Evolutionary conservation across 2,113 vertebrate genomes (phyloP).

Genomic region (Urocynchramus pylzowi): DNA sequence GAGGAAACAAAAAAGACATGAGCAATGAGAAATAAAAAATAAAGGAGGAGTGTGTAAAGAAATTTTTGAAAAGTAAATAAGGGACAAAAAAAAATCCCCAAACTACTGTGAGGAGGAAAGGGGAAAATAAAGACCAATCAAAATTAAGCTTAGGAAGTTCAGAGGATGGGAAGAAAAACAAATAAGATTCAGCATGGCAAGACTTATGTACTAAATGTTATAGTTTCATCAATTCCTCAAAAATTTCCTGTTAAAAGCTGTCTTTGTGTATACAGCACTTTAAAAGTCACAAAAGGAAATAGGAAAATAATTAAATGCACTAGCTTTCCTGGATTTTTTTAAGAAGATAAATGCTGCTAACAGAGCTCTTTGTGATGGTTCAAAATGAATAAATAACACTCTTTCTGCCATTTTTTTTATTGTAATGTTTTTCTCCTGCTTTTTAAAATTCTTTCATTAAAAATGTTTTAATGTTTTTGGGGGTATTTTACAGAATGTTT

Average conservation of each 20-base stretch:
- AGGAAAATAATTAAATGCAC: conserved; percentile 52
- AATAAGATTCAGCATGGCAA: background rate
- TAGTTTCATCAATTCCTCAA: conserved; percentile 17
- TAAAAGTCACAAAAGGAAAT: conserved; percentile 59
- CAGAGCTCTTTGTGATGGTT: conserved; percentile 50
- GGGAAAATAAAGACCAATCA: background rate
- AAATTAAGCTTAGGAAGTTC: background rate
- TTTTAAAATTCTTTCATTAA: conserved; percentile 68
- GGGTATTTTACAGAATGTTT: conserved; percentile 53
- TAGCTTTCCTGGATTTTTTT: background rate
- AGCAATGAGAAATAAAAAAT: background rate
- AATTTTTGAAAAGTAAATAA: background rate
- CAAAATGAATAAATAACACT: conserved; percentile 71
- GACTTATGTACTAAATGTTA: background rate
- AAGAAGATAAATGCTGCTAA: conserved; percentile 40
- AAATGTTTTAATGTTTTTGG: conserved; percentile 38
- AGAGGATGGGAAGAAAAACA: background rate
- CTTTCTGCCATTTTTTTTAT: conserved; percentile 44
- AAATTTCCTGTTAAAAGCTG: conserved; percentile 34
- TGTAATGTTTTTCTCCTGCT: conserved; percentile 51
- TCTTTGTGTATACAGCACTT: conserved; percentile 25
- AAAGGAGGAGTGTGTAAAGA: background rate
- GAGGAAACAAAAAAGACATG: background rate
- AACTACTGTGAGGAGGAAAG: background rate
- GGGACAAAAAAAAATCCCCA: background rate